Evolutionary conservation across 2,797 vertebrate species (phyloP), one percentile per base, ranked within the genome.

Genomic region (Sylvilagus floridanus): DNA sequence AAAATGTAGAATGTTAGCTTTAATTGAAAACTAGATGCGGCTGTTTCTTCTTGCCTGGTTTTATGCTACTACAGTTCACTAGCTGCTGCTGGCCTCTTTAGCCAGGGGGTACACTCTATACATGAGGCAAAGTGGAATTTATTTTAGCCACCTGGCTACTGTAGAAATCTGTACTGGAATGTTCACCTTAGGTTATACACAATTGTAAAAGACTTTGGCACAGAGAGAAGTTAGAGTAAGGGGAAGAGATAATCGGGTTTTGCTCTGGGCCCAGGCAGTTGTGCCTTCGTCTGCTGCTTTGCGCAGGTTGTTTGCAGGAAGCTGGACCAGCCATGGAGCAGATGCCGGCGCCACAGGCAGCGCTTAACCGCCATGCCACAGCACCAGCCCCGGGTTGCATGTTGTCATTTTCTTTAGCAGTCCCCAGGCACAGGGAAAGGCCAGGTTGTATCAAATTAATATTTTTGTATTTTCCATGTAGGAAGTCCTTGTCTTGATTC

Each of bases 211-310:
- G 79, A 35, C 76, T 76, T 54, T 42, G 62, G n/a, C 54, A 66
- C 10, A 72, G 37, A 77, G 22, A 77, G 66, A 47, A 66, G 26
- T 47, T 35, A 17, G 13, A 37, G 81, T n/a, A 54, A 22, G 47
- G 62, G 72, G 54, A 65, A 95, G 42, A 91, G 28, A 62, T 54
- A 9, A 81, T 35, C 35, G 30, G 50, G 52, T 60, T 84, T 90
- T 84, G 16, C n/a, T 72, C 26, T 32, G n/a, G 68, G 42, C 69
- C 42, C 42, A 42, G 42, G 42, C 42, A 42, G 42, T 42, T 42
- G 42, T 1, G 42, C 42, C 42, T 42, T 42, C 8, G 7, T 42
- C 42, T 1, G 42, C 42, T 42, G 42, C 42, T 42, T 42, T 42
- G 42, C 42, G 7, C 42, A 42, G 42, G 42, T 42, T 42, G 42